Base-by-base conservation (phyloP, 2,888 invertebrate species). In the Stenoptilia bipunctidactyla region DNA sequence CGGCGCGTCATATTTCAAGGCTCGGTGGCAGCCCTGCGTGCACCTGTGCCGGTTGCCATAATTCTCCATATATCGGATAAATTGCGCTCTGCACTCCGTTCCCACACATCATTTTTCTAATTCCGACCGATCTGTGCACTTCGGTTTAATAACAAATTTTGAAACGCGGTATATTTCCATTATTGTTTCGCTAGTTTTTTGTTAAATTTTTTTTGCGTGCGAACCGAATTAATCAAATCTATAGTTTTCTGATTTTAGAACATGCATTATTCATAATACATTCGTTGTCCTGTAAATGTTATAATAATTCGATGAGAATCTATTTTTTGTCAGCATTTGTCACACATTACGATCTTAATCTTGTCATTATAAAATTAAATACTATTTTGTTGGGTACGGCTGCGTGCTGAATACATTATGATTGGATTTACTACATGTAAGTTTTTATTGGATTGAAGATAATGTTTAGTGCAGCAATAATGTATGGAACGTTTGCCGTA, bases 81-180 rank as follows among this genome's bases (percentile, higher is more conserved):
- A 79, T 77, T 76, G 67, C 74, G 59, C 61, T 55, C 54, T 55
- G 56, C 49, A 45, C 56, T 58, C 56, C 56, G 69, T 79, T 80
- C 79, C 79, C 79, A 79, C 82, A 77, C 72, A 70, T 70, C 65
- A 69, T 71, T 72, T 72, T 75, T 74, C 72, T 75, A 72, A 75
- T 69, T 68, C 63, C 57, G 63, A 61, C 58, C 55, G 55, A 61
- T 63, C 62, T 57, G 54, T 64, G 60, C 61, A 61, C 61, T 61
- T 56, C n/a, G 50, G 53, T 61, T 66, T 61, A 71, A 8, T 20
- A 20, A 20, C 8, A 20, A 20, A 5, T 20, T 20, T 20, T 8
- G 20, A 20, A 20, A 20, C 20, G 8, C 20, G 3, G 20, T 8
- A 20, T 3, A 20, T 20, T n/a, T 5, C 20, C 3, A 20, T 20